Evolutionary conservation across 2,113 vertebrate genomes (phyloP).

Genomic region (Mormyrus iriodes): DNA sequence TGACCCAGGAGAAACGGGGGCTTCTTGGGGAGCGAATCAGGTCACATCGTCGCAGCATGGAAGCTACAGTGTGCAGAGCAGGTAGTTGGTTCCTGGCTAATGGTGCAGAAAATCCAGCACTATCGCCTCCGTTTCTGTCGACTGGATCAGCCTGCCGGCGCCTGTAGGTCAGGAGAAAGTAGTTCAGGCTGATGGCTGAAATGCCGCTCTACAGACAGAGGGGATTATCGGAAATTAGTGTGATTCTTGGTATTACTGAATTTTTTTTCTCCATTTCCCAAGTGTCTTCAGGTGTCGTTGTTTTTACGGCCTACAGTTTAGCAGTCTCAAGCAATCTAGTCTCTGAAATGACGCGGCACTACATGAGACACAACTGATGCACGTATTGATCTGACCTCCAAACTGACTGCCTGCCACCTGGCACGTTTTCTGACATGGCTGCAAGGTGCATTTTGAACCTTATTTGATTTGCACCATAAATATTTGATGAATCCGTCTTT

Average conservation of each 20-base stretch:
- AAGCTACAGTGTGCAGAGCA: background rate
- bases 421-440: background rate
- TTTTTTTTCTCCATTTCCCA: background rate
- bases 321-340: background rate
- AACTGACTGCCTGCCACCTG: background rate
- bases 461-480: conserved; percentile 62
- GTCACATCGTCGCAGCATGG: background rate
- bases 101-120: conserved; percentile 12
- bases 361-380: background rate
- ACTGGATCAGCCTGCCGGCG: background rate
- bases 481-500: conserved; percentile 62
- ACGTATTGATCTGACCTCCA: conserved; percentile 14
- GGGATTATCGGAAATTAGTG: background rate
- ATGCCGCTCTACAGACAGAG: background rate
- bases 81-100: background rate
- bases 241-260: background rate
- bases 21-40: background rate
- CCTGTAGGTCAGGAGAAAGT: background rate
- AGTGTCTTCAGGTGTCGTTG: background rate
- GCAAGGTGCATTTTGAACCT: background rate
- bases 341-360: background rate
- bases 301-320: background rate
- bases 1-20: background rate
- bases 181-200: background rate
- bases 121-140: background rate